Evolutionary conservation across 1,140 invertebrate species (phyloP), one percentile per base, ranked within the genome.

Genomic region (Akabosia matsudoensis): DNA sequence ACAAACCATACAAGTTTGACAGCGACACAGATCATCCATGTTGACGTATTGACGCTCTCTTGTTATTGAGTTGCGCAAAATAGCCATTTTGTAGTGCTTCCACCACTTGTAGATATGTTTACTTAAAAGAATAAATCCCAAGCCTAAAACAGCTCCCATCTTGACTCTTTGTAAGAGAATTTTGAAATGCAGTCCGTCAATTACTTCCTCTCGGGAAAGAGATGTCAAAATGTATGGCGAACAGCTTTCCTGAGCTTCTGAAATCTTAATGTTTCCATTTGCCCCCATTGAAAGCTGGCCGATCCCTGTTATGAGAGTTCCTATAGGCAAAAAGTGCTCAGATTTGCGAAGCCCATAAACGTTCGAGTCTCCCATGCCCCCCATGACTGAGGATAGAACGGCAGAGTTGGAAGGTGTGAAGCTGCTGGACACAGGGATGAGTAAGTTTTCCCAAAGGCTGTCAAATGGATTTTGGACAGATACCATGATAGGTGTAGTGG

Each of bases 261-360:
- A 64, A 31, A n/a, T 64, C 67, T 30, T 33, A 33, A 1, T 79
- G 30, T 72, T 74, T 73, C 30, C 74, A 1, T 22, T 64, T 34
- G 28, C 76, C 76, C n/a, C 61, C 10, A 13, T 56, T 34, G 33
- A 34, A 45, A 81, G 33, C 56, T 73, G 22, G 1, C 80, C 80
- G 18, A 81, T 78, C 14, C 78, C 80, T 18, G 80, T 81, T 0
- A 81, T 73, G 30, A 78, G 67, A 2, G 80, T 75, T 3, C 74
- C 74, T 1, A 81, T 51, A 13, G 78, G 76, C 2, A 81, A 73
- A 67, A 81, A 70, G 18, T 79, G 64, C 67, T 81, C 80, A 0
- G 76, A 78, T 22, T 74, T 79, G 45, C 79, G 78, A 22, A 79
- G 31, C 61, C 78, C 80, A 1, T 30, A 31, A 67, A 67, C 30